Evolutionary conservation across 37 sponge, comb jelly and placozoan genomes (phyloP).

Genomic region (Hormiphora californensis): DNA sequence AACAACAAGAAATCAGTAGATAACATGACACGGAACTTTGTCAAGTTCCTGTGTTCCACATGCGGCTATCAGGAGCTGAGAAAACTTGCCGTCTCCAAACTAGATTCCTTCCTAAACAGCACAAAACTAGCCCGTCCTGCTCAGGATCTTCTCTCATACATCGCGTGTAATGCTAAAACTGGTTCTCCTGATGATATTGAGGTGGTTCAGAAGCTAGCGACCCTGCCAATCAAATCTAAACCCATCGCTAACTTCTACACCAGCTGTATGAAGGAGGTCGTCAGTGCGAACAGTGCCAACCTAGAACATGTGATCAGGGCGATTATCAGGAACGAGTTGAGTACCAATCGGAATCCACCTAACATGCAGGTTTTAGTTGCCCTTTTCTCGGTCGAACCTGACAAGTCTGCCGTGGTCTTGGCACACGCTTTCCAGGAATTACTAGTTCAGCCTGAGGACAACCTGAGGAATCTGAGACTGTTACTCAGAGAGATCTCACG

Average conservation of each 20-base stretch:
- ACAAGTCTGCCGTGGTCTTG: slow-evolving; percentile 70
- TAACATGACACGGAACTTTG: slow-evolving; percentile 43
- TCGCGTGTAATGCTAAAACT: slow-evolving; percentile 18
- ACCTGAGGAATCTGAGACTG: slow-evolving; percentile 63
- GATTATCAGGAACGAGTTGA: slow-evolving; percentile 77
- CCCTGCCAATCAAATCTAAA: slow-evolving; percentile 76
- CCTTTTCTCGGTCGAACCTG: slow-evolving; percentile 62
- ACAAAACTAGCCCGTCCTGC: slow-evolving; percentile 39
- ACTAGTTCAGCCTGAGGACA: slow-evolving; percentile 71
- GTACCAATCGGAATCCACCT: slow-evolving; percentile 61
- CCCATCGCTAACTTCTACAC: slow-evolving; percentile 80
- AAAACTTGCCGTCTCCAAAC: neutral
- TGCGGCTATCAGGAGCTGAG: slow-evolving; percentile 41
- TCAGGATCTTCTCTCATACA: slow-evolving; percentile 33
- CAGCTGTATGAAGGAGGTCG: slow-evolving; percentile 74
- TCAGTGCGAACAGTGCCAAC: slow-evolving; percentile 65
- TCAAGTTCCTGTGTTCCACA: slow-evolving; percentile 32
- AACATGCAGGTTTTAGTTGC: slow-evolving; percentile 80
- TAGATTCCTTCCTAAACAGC: slow-evolving; percentile 28
- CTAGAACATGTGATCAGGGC: slow-evolving; percentile 60
- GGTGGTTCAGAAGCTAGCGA: slow-evolving; percentile 67
- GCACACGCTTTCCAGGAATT: slow-evolving; percentile 71
- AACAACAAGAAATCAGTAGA: slow-evolving; percentile 10
- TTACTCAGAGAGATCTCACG: slow-evolving; percentile 80
- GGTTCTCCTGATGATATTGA: slow-evolving; percentile 68